Evolutionary conservation across 2,113 vertebrate genomes (phyloP).

Genomic region (Sturnus vulgaris): DNA sequence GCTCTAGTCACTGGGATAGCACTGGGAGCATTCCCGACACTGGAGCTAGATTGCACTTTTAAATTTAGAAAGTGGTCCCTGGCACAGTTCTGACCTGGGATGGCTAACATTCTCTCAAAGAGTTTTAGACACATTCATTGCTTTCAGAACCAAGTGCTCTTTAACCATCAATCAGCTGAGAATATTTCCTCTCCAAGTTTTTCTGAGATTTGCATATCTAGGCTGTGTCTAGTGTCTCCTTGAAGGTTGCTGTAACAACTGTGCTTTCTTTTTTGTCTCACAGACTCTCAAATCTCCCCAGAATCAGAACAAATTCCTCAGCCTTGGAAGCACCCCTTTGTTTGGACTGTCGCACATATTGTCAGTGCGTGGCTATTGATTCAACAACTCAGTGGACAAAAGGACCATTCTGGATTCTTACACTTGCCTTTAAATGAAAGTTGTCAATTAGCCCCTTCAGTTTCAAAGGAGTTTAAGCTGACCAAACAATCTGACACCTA

Average conservation of each 20-base stretch:
- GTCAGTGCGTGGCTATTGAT: slow-evolving; percentile 3
- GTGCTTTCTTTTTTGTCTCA: slow-evolving; percentile 34
- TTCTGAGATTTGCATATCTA: not conserved
- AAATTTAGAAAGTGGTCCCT: not conserved
- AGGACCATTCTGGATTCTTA: slow-evolving; percentile 28
- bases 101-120: not conserved
- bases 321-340: slow-evolving; percentile 60
- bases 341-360: not conserved
- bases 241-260: slow-evolving; percentile 58
- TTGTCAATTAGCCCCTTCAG: slow-evolving; percentile 55
- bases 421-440: slow-evolving; percentile 57
- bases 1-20: not conserved
- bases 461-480: slow-evolving; percentile 56
- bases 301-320: slow-evolving; percentile 54
- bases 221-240: not conserved
- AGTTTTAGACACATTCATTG: not conserved
- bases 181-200: not conserved
- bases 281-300: not conserved
- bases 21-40: not conserved
- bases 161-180: slow-evolving; percentile 13
- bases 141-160: not conserved
- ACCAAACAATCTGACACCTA: slow-evolving; percentile 48
- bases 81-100: not conserved
- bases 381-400: slow-evolving; percentile 46
- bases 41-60: not conserved